phyloP scores from a whole-genome alignment of 2,888 invertebrate species.

The Bursaphelenchus okinawaensis region DNA sequence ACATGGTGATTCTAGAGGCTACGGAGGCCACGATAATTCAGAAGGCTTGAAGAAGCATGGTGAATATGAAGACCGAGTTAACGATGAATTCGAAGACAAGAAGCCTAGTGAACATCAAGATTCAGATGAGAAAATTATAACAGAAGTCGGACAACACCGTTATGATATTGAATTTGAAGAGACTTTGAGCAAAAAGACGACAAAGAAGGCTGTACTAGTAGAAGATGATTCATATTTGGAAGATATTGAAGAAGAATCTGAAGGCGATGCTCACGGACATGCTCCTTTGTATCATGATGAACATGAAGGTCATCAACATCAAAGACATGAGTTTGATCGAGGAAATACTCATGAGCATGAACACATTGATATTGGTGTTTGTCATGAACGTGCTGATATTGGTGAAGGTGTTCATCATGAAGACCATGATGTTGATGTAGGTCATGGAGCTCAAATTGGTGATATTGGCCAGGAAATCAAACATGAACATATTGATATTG shows the following conservation, averaged over 20 bases:
- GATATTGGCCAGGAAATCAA: neutral
- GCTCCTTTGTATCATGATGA: neutral
- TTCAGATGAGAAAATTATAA: neutral
- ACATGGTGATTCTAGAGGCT: no score
- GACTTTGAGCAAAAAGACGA: neutral
- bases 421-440: neutral
- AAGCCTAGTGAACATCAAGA: no score
- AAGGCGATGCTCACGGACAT: neutral
- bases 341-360: neutral
- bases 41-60: no score
- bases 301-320: neutral
- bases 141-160: neutral
- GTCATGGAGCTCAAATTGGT: neutral
- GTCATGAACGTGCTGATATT: neutral
- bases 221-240: neutral
- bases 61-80: no score
- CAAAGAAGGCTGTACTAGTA: neutral
- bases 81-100: no score
- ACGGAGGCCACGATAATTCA: no score
- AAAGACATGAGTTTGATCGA: neutral
- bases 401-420: neutral
- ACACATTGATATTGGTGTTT: neutral
- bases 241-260: neutral
- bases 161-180: neutral
- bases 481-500: neutral